Percentiles rank a stretch among this genome's conserved stretches.
Conservation (phyloP, 2,888 invertebrate species). For the Selenia dentaria region DNA sequence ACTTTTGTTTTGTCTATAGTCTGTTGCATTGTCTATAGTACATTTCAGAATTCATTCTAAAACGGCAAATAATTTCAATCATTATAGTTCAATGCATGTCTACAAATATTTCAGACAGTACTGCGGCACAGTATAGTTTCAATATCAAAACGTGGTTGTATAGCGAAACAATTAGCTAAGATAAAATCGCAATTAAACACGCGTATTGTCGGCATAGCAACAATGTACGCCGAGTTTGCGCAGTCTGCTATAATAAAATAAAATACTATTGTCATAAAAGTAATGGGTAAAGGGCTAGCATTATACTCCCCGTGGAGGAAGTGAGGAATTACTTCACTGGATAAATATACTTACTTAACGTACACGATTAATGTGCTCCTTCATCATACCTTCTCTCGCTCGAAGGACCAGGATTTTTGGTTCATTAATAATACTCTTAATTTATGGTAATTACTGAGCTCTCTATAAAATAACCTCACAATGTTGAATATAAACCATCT, state of each 20-base stretch:
- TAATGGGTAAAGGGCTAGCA: constrained; percentile 5
- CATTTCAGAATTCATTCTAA: too few species aligned
- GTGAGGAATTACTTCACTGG: constrained; percentile 4
- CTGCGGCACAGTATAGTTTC: background rate
- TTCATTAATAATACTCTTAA: constrained; percentile 16
- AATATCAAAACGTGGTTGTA: constrained; percentile 18
- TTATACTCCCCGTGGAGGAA: constrained; percentile 5
- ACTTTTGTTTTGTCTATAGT: too few species aligned
- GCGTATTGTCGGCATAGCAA: constrained; percentile 28
- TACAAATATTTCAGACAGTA: too few species aligned
- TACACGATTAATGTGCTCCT: constrained; percentile 8
- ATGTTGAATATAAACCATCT: constrained; percentile 24
- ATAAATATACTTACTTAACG: constrained; percentile 12
- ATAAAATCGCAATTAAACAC: constrained; percentile 37
- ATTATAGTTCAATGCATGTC: too few species aligned
- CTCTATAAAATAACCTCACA: constrained; percentile 12
- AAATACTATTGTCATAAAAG: constrained; percentile 15
- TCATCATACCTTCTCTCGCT: background rate
- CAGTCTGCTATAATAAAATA: constrained; percentile 8
- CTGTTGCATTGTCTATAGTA: too few species aligned
- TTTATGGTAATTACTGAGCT: too few species aligned
- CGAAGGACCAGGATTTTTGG: constrained; percentile 19
- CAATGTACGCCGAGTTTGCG: constrained; percentile 11
- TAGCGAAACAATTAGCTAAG: constrained; percentile 28
- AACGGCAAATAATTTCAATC: too few species aligned